Percentiles rank a stretch among this genome's conserved stretches.
These are phyloP conservation scores for Holocentrus rufus DNA, from an alignment of 2,797 vertebrate species.

Conservation along the genomic window DNA sequence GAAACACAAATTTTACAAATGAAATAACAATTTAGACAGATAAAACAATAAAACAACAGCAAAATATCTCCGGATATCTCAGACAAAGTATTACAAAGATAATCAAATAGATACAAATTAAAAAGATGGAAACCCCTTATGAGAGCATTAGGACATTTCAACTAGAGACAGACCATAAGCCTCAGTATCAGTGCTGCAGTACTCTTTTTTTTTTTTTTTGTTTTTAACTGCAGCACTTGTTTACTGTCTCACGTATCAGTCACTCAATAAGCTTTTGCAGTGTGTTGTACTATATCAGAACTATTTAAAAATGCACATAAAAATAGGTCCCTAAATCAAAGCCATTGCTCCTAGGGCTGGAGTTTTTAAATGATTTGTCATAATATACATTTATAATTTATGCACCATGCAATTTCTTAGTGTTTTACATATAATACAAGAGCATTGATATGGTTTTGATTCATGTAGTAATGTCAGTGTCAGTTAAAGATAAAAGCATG, in stretches of 20 bases:
- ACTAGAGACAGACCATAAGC: conserved; percentile 54
- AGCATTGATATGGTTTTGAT: conserved; percentile 75
- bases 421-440: conserved; percentile 86
- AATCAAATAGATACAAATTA: conserved; percentile 51
- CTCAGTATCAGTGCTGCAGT: conserved; percentile 63
- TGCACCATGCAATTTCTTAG: conserved; percentile 84
- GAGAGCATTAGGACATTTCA: conserved; percentile 54
- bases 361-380: conserved; percentile 78
- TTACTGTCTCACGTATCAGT: conserved; percentile 56
- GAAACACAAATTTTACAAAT: conserved; percentile 49
- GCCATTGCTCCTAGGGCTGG: conserved; percentile 72
- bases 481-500: conserved; percentile 66
- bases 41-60: conserved; percentile 34
- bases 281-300: conserved; percentile 72
- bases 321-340: conserved; percentile 80
- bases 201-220: neutral
- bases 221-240: conserved; percentile 43
- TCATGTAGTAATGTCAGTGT: conserved; percentile 72
- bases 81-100: conserved; percentile 49
- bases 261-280: conserved; percentile 67
- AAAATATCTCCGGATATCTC: conserved; percentile 46
- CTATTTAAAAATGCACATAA: conserved; percentile 79
- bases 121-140: conserved; percentile 26
- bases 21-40: conserved; percentile 48
- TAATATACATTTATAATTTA: conserved; percentile 83